A percentile compares a stretch with the other conserved stretches of the same genome.
Evolutionary conservation across 2,113 vertebrate genomes (phyloP).

Genomic region (Myiagra hebetior): DNA sequence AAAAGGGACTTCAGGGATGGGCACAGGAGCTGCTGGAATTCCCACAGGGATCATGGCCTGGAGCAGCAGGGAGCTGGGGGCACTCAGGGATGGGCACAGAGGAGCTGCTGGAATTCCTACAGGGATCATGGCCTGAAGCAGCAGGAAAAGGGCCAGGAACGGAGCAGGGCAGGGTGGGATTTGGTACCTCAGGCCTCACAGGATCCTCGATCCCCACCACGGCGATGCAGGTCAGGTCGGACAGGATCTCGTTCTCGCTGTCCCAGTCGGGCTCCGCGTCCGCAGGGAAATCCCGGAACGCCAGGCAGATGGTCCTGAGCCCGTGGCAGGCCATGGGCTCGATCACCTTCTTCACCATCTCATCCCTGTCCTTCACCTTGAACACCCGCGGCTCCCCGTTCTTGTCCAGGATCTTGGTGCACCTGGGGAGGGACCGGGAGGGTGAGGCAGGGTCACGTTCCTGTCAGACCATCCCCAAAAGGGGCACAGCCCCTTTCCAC

Average conservation of each 20-base stretch:
- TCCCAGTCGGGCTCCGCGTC: conserved; percentile 86
- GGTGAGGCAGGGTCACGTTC: background rate
- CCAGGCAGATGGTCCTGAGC: conserved; percentile 92
- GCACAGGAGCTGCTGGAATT: background rate
- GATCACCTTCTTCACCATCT: conserved; percentile 91
- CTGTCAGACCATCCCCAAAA: background rate
- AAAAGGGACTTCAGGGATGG: background rate
- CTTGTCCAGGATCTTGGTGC: conserved; percentile 85
- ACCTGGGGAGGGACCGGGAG: conserved; percentile 61
- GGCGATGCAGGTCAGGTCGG: conserved; percentile 85
- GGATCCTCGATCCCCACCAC: conserved; percentile 98
- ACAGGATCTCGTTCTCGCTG: conserved; percentile 84
- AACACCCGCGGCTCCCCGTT: conserved; percentile 79
- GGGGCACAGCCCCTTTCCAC: background rate
- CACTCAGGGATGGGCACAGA: background rate
- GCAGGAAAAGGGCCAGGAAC: background rate
- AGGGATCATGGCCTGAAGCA: fast-evolving
- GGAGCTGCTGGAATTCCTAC: background rate
- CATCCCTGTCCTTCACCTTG: conserved; percentile 88
- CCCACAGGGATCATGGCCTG: fast-evolving
- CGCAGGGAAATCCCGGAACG: conserved; percentile 85
- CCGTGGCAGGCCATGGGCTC: conserved; percentile 96
- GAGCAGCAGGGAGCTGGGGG: too few relatives aligned
- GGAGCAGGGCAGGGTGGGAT: background rate
- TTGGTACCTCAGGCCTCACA: conserved; percentile 87